phyloP scores from a whole-genome alignment of 2,888 invertebrate genomes.

The Onchidella celtica region DNA sequence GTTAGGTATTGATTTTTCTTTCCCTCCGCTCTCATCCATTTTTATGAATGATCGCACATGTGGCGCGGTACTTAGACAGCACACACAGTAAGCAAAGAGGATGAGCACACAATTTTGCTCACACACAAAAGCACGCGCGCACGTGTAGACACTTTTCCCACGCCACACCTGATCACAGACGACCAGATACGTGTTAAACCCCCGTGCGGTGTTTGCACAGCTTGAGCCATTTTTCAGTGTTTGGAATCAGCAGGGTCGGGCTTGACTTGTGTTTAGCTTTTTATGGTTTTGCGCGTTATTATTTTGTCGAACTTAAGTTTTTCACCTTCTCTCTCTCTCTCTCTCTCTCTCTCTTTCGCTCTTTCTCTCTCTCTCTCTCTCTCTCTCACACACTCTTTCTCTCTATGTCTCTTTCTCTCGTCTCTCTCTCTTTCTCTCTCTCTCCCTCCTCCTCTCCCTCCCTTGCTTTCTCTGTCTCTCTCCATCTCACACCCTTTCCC shows the following conservation, averaged over 20 bases:
- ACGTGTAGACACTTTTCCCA: no score
- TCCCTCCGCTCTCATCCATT: no score
- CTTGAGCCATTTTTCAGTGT: neutral
- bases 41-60: no score
- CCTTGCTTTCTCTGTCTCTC: neutral
- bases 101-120: no score
- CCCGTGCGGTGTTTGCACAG: neutral
- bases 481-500: neutral
- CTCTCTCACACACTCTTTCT: neutral
- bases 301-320: neutral
- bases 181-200: no score
- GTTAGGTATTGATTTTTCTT: no score
- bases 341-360: neutral
- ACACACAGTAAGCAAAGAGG: no score
- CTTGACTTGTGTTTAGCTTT: neutral
- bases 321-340: neutral
- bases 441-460: neutral
- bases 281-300: neutral
- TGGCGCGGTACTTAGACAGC: no score
- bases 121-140: no score
- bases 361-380: neutral
- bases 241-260: neutral
- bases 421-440: constrained; percentile 14
- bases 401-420: constrained; percentile 10
- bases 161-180: no score